Evolutionary conservation across 2,113 vertebrate genomes (phyloP), one percentile per base, ranked within the genome.

Genomic region (Eira barbara): DNA sequence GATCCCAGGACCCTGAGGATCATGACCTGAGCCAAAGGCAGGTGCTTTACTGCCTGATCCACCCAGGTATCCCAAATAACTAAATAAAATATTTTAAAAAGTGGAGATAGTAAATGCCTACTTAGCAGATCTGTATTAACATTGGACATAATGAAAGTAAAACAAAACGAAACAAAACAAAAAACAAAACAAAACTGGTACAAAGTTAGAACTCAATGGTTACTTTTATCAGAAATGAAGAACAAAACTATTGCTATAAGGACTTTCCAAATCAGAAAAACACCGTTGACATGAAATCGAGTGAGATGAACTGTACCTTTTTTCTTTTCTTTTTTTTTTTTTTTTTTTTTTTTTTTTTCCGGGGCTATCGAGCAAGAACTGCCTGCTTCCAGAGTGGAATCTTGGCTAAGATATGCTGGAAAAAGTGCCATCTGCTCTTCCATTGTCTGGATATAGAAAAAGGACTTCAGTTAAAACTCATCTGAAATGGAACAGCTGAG

Each of bases 371-470:
- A 94, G 74, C 23, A 92, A 89, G 42, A 85, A 67, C 21, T 55
- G 65, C 18, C 27, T 94, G 47, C 89, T 96, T 97, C 61, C 47
- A 89, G 78, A 87, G 57, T 92, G 11, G 69, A 92, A 87, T 74
- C 47, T 95, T 96, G 94, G 92, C 79, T 95, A 92, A 89, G 45
- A 69, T 29, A 45, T 17, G 11, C 45, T 91, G 47, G 52, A 67
- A 81, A 86, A 91, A 39, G 9, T 69, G 71, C 79, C 85, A 96
- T 94, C 89, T 97, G 79, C 67, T 78, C 27, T 80, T 91, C 25
- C 78, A 97, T 93, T 96, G 86, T 96, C 65, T 95, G 47, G 39
- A 91, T 83, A 93, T 49, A 89, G 95, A 86, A 98, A 97, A 97
- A 34, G 65, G 94, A 39, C 67, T 74, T 89, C 36, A 76, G 82